Base-by-base conservation (phyloP, 2,888 invertebrate species). In the Diarsia rubi region DNA sequence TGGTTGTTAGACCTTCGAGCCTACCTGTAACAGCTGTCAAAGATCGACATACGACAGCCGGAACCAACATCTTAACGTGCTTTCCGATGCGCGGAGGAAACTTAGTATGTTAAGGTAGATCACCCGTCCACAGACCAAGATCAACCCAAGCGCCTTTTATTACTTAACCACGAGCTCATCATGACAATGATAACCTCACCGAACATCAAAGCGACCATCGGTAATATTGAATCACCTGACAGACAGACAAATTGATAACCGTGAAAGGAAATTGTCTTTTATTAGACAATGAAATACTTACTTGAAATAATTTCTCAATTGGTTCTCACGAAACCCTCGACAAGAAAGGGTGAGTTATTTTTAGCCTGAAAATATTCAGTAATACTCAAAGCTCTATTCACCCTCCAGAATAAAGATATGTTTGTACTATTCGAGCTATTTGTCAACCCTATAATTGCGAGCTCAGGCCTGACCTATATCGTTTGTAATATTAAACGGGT, bases 391-490 rank as follows among this genome's bases (percentile, higher is more conserved):
- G 27, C 19, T 47, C 3, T 63, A 44, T 70, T 57, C 27, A 44
- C 5, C 42, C 24, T 42, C 2, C 6, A n/a, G 16, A 45, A 70
- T 49, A 45, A 44, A 73, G 19, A 57, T 70, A 54, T 74, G 19
- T 19, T 44, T 31, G 37, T 63, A 49, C 31, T 12, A 54, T 69
- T 66, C 24, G 0, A 54, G 16, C 64, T 37, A 74, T 69, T 72
- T 65, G 75, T 76, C 81, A 84, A 75, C 86, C 84, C 84, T 86
- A 69, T 2, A 24, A 14, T 47, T 21, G 49, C 54, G 59, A 78
- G 66, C 62, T 67, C 44, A 59, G 64, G 59, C 59, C 64, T 78
- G 84, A 81, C 86, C 84, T 73, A 81, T 78, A 86, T 84, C 71
- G 73, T 86, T 78, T 70, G 78, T 66, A 63, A 78, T 75, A 77